Conservation (phyloP, 1,140 invertebrate genomes). For the Pogonus chalceus region DNA sequence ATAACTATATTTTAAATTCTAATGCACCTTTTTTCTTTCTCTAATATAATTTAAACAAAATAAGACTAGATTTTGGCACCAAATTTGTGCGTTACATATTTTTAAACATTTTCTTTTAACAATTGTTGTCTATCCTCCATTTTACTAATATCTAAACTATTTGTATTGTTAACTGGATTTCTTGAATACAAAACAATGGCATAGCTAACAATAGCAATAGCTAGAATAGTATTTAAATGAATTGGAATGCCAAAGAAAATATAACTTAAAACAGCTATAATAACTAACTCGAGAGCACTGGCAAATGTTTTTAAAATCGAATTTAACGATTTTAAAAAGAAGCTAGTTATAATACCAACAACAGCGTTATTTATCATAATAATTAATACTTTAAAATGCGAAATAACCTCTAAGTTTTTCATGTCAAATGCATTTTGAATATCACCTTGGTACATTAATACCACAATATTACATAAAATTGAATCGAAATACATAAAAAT, state of each 20-base stretch:
- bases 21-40: no score
- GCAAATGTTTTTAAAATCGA: constrained; percentile 96
- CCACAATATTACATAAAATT: constrained; percentile 73
- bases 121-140: background rate
- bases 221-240: constrained; percentile 67
- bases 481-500: constrained; percentile 94
- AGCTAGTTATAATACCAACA: constrained; percentile 87
- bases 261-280: constrained; percentile 84
- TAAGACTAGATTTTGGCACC: background rate
- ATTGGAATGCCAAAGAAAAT: constrained; percentile 82
- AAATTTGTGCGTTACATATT: background rate
- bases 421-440: constrained; percentile 45
- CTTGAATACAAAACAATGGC: constrained; percentile 81
- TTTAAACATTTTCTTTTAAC: background rate
- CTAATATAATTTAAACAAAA: no score
- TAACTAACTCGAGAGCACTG: constrained; percentile 83
- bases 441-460: constrained; percentile 58
- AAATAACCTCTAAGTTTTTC: constrained; percentile 46
- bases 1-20: no score
- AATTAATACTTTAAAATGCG: constrained; percentile 58
- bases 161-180: constrained; percentile 59
- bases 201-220: constrained; percentile 74
- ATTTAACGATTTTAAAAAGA: constrained; percentile 87
- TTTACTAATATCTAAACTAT: constrained; percentile 3
- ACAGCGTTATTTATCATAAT: constrained; percentile 85